Percentiles rank a stretch among this genome's conserved stretches.
These are phyloP conservation scores for human (Homo sapiens) DNA, from an alignment of 2,113 vertebrate genomes.

Conservation along the genomic window DNA sequence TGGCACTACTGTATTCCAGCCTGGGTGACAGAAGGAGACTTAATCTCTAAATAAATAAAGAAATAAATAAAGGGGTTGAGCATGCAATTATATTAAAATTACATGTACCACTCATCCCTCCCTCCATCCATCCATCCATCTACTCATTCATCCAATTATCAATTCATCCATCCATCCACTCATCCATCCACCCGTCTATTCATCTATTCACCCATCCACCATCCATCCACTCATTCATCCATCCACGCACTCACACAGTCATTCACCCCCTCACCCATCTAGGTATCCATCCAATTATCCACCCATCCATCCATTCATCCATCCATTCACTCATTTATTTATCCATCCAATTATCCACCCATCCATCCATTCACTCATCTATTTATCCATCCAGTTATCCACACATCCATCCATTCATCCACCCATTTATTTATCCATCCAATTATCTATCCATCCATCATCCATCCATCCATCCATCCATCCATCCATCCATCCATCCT, in stretches of 20 bases:
- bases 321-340: background rate
- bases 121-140: background rate
- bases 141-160: background rate
- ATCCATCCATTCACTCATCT: background rate
- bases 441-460: background rate
- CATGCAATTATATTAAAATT: background rate
- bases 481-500: background rate
- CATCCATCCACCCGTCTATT: background rate
- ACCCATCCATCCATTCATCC: background rate
- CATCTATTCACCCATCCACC: background rate
- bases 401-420: background rate
- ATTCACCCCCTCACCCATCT: too few relatives aligned
- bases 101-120: too few relatives aligned
- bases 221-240: background rate
- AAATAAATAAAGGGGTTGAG: background rate
- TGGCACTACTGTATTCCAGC: too few relatives aligned
- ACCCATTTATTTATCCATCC: background rate
- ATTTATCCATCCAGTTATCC: accelerated
- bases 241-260: too few relatives aligned
- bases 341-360: too few relatives aligned
- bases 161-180: background rate
- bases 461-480: background rate
- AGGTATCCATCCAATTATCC: too few relatives aligned
- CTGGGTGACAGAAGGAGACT: too few relatives aligned
- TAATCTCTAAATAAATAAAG: too few relatives aligned